Evolutionary conservation across 2,797 vertebrate genomes (phyloP).

Genomic region (Microchirus variegatus): DNA sequence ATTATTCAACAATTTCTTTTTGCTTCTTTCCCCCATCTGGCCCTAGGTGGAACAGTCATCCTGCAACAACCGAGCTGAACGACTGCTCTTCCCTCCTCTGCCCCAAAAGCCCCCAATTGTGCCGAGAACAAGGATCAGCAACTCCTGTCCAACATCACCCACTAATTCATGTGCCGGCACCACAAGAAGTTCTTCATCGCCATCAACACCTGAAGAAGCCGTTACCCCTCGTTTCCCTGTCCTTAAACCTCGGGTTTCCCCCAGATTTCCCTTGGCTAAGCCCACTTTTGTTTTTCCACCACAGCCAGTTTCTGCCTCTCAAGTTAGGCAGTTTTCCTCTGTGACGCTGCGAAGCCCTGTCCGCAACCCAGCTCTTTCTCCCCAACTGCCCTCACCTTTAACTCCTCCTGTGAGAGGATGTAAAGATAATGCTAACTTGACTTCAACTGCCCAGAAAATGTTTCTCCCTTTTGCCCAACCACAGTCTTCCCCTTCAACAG

Average conservation of each 20-base stretch:
- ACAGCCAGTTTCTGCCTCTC: neutral
- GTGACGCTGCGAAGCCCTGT: constrained; percentile 21
- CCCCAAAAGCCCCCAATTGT: constrained; percentile 12
- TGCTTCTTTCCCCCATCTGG: neutral
- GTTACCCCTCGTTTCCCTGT: neutral
- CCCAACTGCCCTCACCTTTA: neutral
- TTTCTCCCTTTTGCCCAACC: neutral
- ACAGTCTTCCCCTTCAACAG: neutral
- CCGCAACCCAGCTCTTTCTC: constrained; percentile 9
- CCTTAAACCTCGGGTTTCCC: constrained; percentile 6
- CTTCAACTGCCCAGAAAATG: neutral
- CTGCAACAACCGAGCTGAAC: constrained; percentile 67
- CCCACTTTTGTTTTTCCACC: constrained; percentile 44
- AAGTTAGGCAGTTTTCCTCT: constrained; percentile 1
- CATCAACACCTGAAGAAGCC: constrained; percentile 3
- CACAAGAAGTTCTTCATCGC: neutral
- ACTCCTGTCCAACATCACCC: neutral
- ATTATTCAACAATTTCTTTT: neutral
- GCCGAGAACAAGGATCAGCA: neutral
- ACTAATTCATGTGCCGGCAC: neutral
- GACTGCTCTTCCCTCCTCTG: constrained; percentile 85
- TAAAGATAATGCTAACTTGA: neutral
- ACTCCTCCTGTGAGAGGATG: neutral
- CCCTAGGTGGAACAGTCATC: constrained; percentile 69
- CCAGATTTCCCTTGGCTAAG: constrained; percentile 14